Percentiles rank a stretch among this genome's conserved stretches.
These are phyloP conservation scores for Tokudaia tokunoshimensis DNA, from an alignment of 2,797 vertebrate species.

Conservation along the genomic window DNA sequence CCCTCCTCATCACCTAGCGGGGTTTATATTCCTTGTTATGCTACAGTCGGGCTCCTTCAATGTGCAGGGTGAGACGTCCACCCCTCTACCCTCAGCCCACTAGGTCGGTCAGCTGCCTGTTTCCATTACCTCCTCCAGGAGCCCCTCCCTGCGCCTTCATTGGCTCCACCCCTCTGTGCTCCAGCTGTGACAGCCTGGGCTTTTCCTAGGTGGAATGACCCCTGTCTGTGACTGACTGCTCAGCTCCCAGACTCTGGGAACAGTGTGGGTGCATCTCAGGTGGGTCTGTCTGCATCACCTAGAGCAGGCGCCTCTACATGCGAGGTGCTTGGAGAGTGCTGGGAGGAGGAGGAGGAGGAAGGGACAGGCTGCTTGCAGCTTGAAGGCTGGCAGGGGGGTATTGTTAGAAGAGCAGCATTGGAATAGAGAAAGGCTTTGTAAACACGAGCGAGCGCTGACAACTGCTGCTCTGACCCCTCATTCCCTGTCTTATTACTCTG, in stretches of 20 bases:
- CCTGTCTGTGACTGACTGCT: not conserved
- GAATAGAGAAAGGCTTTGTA: not conserved
- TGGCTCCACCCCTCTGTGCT: not conserved
- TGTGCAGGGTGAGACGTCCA: not conserved
- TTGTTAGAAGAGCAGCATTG: not conserved
- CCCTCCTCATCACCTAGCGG: not conserved
- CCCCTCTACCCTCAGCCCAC: too few species aligned
- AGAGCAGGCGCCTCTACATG: not conserved
- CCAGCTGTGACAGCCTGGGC: fast-evolving
- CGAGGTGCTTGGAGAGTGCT: fast-evolving
- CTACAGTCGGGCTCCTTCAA: fast-evolving
- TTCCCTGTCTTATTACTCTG: not conserved
- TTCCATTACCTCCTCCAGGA: not conserved
- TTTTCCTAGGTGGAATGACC: fast-evolving
- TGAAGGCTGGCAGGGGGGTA: not conserved
- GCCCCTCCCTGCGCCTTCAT: not conserved
- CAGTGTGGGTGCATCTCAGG: not conserved
- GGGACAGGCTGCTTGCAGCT: fast-evolving
- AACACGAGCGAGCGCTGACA: fast-evolving
- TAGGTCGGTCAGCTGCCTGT: fast-evolving
- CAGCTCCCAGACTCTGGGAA: not conserved
- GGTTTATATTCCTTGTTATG: not conserved
- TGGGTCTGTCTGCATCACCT: not conserved
- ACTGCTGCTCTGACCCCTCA: not conserved
- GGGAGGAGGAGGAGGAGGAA: not conserved